Conservation (phyloP, 2,797 vertebrate genomes). For the Pseudocheirus occidentalis region DNA sequence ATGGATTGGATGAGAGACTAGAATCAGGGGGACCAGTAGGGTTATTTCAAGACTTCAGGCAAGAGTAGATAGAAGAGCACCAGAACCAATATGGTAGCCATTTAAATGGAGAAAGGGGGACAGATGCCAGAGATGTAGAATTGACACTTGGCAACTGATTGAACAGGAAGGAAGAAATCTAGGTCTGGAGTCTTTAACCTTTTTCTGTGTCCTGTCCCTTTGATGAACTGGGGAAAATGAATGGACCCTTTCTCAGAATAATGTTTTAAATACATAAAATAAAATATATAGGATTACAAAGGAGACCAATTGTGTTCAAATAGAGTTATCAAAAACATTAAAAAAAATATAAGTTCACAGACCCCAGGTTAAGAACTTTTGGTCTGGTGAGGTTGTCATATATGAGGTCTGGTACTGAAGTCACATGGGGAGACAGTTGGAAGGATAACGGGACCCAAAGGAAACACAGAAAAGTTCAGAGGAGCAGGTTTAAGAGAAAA, state of each 20-base stretch:
- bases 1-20: constrained; percentile 1
- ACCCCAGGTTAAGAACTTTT: not conserved
- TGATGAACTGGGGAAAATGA: not conserved
- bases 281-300: not conserved
- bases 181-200: not conserved
- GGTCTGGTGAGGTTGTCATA: not conserved
- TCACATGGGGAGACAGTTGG: not conserved
- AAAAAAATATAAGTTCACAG: not conserved
- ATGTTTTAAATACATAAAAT: not conserved
- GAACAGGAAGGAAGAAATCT: not conserved
- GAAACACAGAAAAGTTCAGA: not conserved
- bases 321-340: not conserved
- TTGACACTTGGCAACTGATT: not conserved
- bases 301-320: not conserved
- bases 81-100: not conserved
- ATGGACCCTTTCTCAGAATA: not conserved
- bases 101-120: not conserved
- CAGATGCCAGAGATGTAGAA: constrained; percentile 31
- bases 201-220: not conserved
- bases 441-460: not conserved
- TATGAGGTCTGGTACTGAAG: not conserved
- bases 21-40: not conserved
- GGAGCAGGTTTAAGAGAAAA: constrained; percentile 10
- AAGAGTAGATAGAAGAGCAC: not conserved
- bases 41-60: not conserved